Percentiles rank a stretch among this genome's conserved stretches.
Conservation (phyloP, 2,888 invertebrate genomes). For the Onchidella celtica region DNA sequence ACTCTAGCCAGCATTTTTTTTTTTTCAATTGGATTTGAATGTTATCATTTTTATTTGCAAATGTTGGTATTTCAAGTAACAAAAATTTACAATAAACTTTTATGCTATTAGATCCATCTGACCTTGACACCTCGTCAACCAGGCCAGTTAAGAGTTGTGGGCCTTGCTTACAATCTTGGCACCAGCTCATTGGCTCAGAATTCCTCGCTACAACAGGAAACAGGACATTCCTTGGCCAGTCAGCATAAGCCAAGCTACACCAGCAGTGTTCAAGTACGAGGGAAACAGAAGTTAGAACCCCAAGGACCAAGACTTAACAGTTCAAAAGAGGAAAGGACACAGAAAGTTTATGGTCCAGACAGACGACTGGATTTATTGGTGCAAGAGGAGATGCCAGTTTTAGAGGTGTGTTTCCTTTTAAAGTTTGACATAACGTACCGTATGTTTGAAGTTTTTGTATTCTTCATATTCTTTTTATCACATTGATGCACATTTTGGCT, state of each 20-base stretch:
- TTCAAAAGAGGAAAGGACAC: conserved; percentile 82
- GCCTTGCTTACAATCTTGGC: conserved; percentile 85
- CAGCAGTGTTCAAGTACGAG: conserved; percentile 75
- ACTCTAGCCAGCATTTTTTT: no score
- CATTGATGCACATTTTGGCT: no score
- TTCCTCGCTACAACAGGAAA: conserved; percentile 38
- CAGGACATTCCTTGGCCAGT: background rate
- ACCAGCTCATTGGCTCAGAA: conserved; percentile 63
- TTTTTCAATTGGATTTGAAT: no score
- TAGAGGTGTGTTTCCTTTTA: conserved; percentile 84
- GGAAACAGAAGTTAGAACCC: conserved; percentile 81
- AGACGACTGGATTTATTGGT: conserved; percentile 88
- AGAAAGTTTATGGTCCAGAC: conserved; percentile 83
- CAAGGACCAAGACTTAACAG: conserved; percentile 83
- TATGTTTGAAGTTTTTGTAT: no score
- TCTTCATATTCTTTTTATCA: no score
- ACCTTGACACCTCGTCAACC: conserved; percentile 87
- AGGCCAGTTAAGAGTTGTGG: conserved; percentile 88
- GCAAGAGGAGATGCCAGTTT: conserved; percentile 89
- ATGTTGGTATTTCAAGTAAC: no score
- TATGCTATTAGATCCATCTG: conserved; percentile 84
- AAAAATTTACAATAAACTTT: background rate
- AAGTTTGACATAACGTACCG: background rate
- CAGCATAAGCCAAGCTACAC: conserved; percentile 66
- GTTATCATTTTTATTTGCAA: no score